phyloP scores from a whole-genome alignment of 1,140 invertebrate genomes.

The Orchesella cincta region DNA sequence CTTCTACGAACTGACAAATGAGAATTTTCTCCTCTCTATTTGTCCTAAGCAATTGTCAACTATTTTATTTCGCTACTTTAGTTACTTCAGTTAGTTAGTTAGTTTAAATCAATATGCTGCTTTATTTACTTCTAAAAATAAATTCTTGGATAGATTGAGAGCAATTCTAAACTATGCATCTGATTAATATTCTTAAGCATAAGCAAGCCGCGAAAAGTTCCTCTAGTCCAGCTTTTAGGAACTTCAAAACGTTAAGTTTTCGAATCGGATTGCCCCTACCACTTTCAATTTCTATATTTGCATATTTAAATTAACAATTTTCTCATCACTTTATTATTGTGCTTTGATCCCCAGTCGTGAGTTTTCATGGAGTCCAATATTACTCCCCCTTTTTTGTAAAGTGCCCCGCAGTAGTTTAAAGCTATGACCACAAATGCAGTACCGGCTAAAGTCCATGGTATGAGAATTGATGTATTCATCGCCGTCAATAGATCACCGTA shows the following conservation, averaged over 20 bases:
- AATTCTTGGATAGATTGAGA: too few species aligned
- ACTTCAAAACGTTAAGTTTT: neutral
- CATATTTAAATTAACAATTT: neutral
- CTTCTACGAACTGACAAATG: too few species aligned
- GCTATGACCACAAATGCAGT: neutral
- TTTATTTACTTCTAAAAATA: too few species aligned
- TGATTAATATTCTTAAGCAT: too few species aligned
- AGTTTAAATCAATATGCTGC: too few species aligned
- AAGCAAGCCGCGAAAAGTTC: neutral
- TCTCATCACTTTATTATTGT: conserved; percentile 5
- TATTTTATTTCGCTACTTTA: too few species aligned
- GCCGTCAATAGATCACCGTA: neutral
- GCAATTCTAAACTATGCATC: too few species aligned
- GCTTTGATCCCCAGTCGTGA: neutral
- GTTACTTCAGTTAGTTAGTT: too few species aligned
- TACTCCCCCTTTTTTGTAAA: neutral
- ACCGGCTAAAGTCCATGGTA: neutral
- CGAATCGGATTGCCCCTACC: conserved; percentile 1
- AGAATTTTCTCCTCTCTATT: too few species aligned
- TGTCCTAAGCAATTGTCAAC: too few species aligned
- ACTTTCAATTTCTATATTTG: neutral
- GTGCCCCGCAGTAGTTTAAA: neutral
- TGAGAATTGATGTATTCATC: neutral
- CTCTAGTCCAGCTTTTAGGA: neutral
- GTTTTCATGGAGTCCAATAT: neutral